Evolutionary conservation across 2,113 vertebrate species (phyloP), one percentile per base, ranked within the genome.

Genomic region (Oryzias celebensis): DNA sequence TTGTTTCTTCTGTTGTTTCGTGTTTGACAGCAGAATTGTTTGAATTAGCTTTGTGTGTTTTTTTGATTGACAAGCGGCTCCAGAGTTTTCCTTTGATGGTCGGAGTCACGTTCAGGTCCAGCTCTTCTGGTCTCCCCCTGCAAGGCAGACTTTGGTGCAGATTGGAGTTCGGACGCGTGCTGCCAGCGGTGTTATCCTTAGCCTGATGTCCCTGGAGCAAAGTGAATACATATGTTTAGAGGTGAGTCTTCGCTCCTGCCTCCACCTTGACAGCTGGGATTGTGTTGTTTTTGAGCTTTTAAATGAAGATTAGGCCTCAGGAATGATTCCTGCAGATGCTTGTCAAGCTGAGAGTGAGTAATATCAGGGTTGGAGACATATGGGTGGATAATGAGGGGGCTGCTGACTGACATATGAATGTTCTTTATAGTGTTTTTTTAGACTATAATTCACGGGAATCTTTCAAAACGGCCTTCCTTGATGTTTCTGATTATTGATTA

Each of bases 151-250:
- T 0, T 84, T 64, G n/a, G 75, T 94, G 1, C 88, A 92, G 81
- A 88, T 91, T 0, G 89, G 91, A 70, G 68, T 96, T n/a, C 91
- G 95, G 61, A 95, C 92, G 0, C 92, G 93, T 7, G 88, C 92
- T 26, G 47, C 86, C 26, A 4, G 85, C 10, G 74, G 94, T 1
- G 81, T 93, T 68, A 81, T 96, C 87, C 58, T 87, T 31, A 91
- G 88, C 84, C 41, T 96, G 77, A 78, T 88, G 18, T 93, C 94
- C 36, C 89, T 76, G 28, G 90, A 80, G 56, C 92, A 91, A 85
- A 93, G 88, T 14, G 94, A 96, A 65, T 92, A 95, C 83, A 89
- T 96, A 26, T 90, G 89, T 22, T 84, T 96, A 23, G 93, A 95
- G 93, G 94, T 96, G 80, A 92, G 92, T 83, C 65, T 44, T 14